Evolutionary conservation across 2,113 vertebrate genomes (phyloP).

Genomic region (Percina caprodes): DNA sequence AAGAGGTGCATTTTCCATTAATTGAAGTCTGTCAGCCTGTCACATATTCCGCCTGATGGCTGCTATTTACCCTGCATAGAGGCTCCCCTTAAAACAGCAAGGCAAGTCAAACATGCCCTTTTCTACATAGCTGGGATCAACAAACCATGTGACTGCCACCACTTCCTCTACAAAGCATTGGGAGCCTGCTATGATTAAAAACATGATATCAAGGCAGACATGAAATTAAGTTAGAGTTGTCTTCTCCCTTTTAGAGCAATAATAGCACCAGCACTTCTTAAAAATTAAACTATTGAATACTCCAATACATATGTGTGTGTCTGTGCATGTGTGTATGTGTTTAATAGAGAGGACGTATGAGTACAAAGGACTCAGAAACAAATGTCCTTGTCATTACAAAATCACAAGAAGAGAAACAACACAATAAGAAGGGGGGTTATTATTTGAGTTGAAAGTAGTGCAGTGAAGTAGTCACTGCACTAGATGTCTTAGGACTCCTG

Average conservation of each 20-base stretch:
- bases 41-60: conserved; percentile 88
- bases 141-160: conserved; percentile 76
- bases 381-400: conserved; percentile 25
- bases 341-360: neutral
- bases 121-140: conserved; percentile 75
- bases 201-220: conserved; percentile 67
- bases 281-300: conserved; percentile 40
- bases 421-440: conserved; percentile 9
- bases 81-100: conserved; percentile 85
- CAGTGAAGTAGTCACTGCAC: neutral
- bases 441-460: conserved; percentile 31
- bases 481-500: neutral
- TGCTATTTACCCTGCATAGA: conserved; percentile 94
- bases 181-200: conserved; percentile 78
- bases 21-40: conserved; percentile 89
- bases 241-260: conserved; percentile 53
- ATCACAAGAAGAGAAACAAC: neutral
- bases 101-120: conserved; percentile 86
- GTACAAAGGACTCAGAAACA: conserved; percentile 42
- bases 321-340: conserved; percentile 7
- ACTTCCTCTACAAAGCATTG: conserved; percentile 77
- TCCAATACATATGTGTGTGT: neutral
- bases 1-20: conserved; percentile 91
- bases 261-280: conserved; percentile 37
- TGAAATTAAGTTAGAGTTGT: conserved; percentile 65